A percentile compares a stretch with the other conserved stretches of the same genome.
phyloP scores from a whole-genome alignment of 2,113 vertebrate genomes.

The Eublepharis macularius region DNA sequence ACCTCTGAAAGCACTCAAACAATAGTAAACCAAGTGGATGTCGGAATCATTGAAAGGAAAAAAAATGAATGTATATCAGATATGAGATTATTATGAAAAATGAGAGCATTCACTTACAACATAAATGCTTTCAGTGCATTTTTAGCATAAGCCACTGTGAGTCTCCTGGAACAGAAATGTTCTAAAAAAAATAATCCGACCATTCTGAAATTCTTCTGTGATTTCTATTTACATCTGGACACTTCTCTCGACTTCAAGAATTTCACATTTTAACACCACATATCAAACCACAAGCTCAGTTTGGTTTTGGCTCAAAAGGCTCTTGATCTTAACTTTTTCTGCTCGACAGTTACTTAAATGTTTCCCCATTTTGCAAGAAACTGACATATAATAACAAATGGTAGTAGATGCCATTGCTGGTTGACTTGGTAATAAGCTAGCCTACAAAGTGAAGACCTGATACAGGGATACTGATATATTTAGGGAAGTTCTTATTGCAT shows the following conservation, averaged over 20 bases:
- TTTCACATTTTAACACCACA: slow-evolving; percentile 51
- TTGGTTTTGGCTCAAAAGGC: slow-evolving; percentile 34
- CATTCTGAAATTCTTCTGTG: slow-evolving; percentile 41
- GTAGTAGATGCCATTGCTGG: background rate
- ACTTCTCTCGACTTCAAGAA: slow-evolving; percentile 37
- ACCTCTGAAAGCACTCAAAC: too few species aligned
- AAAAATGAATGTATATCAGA: too few species aligned
- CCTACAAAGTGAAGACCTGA: slow-evolving; percentile 29
- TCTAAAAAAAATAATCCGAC: background rate
- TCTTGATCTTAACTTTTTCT: slow-evolving; percentile 9
- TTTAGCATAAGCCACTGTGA: background rate
- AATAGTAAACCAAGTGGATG: too few species aligned
- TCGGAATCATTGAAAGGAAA: too few species aligned
- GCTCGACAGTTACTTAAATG: slow-evolving; percentile 27
- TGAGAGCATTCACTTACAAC: too few species aligned
- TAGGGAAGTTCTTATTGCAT: slow-evolving; percentile 34
- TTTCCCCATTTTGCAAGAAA: slow-evolving; percentile 37
- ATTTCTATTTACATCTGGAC: slow-evolving; percentile 43
- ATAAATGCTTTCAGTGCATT: background rate
- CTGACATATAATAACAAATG: slow-evolving; percentile 59
- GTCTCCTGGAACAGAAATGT: background rate
- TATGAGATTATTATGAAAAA: too few species aligned
- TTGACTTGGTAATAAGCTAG: slow-evolving; percentile 4
- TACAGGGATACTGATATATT: slow-evolving; percentile 38
- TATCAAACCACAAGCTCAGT: slow-evolving; percentile 30